Evolutionary conservation across 2,797 vertebrate genomes (phyloP), one percentile per base, ranked within the genome.

Genomic region (Anableps anableps): DNA sequence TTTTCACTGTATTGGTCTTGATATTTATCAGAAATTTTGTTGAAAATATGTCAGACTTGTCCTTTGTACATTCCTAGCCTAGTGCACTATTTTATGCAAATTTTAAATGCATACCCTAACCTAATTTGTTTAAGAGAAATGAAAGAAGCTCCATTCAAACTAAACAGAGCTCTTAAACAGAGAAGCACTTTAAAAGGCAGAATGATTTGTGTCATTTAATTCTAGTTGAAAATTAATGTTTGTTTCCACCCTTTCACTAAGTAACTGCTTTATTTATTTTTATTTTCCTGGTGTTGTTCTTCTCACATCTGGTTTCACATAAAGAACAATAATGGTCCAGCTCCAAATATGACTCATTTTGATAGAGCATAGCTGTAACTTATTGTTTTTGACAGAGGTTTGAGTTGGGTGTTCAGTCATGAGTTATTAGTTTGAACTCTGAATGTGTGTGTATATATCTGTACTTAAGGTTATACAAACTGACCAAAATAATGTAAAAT

Each of bases 261-360:
- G 21, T 68, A 23, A 14, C 19, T 68, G 64, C 64, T 36, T 38
- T 41, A 41, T 41, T 68, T 41, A 13, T 36, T 26, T 68, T 68
- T 38, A 68, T 11, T 68, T 41, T 41, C 36, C 64, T 41, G 21
- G 21, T 68, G 41, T 11, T 68, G 36, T 19, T 38, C 64, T 41
- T 68, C 36, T 68, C 64, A 68, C 64, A 68, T 68, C 36, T 72
- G 71, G n/a, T 48, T 47, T 31, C 29, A 34, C 16, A 29, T 29
- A 72, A 17, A 45, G 26, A 72, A 34, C 43, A 72, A 48, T 48
- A 72, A 47, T 48, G 26, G 26, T 50, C n/a, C n/a, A 50, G 21
- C 8, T 48, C 26, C n/a, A 72, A 72, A 50, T n/a, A 72, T 72
- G 71, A 51, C 29, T 73, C 72, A 73, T 51, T 36, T 51, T 51